Conservation (phyloP, 1,140 invertebrate genomes). For the Nasonia vitripennis region DNA sequence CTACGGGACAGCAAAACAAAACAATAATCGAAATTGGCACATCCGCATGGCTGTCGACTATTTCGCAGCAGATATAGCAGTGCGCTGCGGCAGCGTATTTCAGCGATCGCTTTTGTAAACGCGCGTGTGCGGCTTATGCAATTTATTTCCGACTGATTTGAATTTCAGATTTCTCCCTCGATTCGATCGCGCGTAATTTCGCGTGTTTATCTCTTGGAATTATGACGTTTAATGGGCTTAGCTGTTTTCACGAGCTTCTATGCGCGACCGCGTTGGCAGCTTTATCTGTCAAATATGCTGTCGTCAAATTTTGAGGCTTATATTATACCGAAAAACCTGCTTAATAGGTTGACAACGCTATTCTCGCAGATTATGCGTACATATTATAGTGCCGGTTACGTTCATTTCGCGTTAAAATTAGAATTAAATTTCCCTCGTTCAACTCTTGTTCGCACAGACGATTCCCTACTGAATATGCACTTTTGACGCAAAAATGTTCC, state of each 20-base stretch:
- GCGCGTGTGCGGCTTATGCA: background rate
- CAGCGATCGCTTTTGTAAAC: background rate
- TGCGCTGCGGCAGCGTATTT: background rate
- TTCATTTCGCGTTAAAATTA: too few relatives aligned
- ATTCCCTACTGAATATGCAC: too few relatives aligned
- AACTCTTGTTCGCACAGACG: too few relatives aligned
- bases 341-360: too few relatives aligned
- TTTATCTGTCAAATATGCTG: background rate
- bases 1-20: background rate
- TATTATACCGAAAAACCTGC: background rate
- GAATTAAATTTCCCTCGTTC: too few relatives aligned
- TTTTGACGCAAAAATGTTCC: too few relatives aligned
- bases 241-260: background rate
- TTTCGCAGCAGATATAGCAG: too few relatives aligned
- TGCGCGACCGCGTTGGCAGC: background rate
- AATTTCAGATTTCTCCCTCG: background rate
- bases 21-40: slow-evolving; percentile 19
- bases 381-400: too few relatives aligned
- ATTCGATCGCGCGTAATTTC: background rate
- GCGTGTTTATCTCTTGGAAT: background rate
- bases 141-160: background rate
- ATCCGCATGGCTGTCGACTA: background rate
- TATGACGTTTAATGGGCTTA: background rate
- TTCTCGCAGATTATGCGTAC: too few relatives aligned
- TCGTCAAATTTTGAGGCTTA: background rate